Conservation (phyloP, 1,140 invertebrate species). For the Saxidomus purpurata region DNA sequence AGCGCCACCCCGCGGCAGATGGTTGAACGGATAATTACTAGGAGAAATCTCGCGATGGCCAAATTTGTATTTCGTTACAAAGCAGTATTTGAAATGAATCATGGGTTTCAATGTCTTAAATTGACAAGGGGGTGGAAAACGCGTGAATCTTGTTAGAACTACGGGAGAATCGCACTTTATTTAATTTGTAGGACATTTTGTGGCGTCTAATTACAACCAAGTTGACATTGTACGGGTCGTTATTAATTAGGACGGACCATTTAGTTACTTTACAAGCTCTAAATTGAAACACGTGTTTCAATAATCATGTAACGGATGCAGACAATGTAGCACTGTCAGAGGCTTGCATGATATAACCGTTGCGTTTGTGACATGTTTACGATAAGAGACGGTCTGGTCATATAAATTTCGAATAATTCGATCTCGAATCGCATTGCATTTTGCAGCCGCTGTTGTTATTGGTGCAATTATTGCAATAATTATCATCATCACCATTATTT, state of each 20-base stretch:
- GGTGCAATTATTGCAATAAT: too few relatives aligned
- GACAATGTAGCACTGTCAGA: background rate
- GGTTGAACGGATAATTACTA: constrained; percentile 55
- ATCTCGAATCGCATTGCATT: too few relatives aligned
- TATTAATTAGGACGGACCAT: constrained; percentile 53
- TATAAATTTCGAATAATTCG: too few relatives aligned
- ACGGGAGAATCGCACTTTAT: constrained; percentile 52
- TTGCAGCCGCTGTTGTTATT: too few relatives aligned
- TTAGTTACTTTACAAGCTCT: background rate
- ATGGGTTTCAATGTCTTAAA: constrained; percentile 56
- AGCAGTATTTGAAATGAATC: constrained; percentile 54
- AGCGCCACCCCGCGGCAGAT: constrained; percentile 57
- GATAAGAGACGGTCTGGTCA: background rate
- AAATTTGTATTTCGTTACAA: constrained; percentile 61
- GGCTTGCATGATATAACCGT: background rate
- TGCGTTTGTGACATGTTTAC: background rate
- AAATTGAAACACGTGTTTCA: constrained; percentile 41
- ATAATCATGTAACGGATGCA: background rate
- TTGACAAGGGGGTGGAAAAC: constrained; percentile 47
- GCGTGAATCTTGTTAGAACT: constrained; percentile 56
- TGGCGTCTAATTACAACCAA: constrained; percentile 49
- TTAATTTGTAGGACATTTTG: constrained; percentile 60
- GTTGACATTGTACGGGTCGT: constrained; percentile 51
- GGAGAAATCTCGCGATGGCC: constrained; percentile 13
- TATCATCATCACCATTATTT: too few relatives aligned